These are phyloP conservation scores for Bombycilla garrulus DNA, from an alignment of 2,113 vertebrate genomes.

Conservation along the genomic window DNA sequence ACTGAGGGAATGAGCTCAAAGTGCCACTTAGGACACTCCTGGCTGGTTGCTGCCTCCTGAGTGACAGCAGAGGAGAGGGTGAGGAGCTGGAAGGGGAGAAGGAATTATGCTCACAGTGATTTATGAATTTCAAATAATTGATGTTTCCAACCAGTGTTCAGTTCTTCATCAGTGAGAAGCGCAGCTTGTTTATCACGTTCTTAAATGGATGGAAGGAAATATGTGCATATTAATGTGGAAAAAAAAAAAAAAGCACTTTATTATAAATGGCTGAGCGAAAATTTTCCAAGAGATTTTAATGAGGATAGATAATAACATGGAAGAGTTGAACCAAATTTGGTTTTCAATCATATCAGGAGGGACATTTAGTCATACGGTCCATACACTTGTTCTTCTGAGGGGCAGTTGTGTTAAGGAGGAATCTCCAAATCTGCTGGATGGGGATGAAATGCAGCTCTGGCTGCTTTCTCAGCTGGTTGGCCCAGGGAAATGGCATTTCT, in stretches of 20 bases:
- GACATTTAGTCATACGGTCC: neutral
- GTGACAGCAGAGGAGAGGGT: conserved; percentile 37
- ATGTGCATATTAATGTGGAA: conserved; percentile 66
- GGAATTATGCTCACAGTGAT: neutral
- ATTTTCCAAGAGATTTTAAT: conserved; percentile 4
- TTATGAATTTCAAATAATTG: conserved; percentile 71
- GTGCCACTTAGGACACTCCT: neutral
- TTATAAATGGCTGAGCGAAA: neutral
- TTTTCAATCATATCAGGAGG: neutral
- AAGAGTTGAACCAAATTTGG: neutral
- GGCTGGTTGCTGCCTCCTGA: conserved; percentile 25
- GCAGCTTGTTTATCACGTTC: conserved; percentile 63
- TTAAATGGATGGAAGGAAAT: conserved; percentile 65
- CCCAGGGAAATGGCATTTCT: neutral
- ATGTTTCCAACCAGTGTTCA: conserved; percentile 46
- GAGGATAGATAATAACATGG: conserved; percentile 2
- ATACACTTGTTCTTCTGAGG: neutral
- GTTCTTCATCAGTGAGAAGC: conserved; percentile 66
- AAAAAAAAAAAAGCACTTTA: neutral
- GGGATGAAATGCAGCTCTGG: neutral
- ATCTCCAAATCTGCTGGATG: neutral
- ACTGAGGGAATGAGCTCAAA: neutral
- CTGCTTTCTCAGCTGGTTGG: neutral
- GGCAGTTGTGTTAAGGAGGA: neutral
- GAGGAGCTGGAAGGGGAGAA: neutral